Base-by-base conservation (phyloP, 2,113 vertebrate genomes). In the Sinosuthora webbiana region DNA sequence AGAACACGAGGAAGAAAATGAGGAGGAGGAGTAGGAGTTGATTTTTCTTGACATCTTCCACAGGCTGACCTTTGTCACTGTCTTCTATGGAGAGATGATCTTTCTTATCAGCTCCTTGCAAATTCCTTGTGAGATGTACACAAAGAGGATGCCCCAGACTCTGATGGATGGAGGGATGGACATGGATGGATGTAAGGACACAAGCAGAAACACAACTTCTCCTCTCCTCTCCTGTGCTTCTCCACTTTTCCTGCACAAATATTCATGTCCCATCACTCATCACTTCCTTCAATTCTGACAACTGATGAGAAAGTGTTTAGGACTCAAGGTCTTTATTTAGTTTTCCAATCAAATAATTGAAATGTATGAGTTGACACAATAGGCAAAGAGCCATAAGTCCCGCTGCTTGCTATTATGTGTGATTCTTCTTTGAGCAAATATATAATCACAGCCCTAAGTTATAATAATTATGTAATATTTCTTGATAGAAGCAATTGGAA, bases 401-500 rank as follows among this genome's bases (percentile, higher is more conserved):
- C 70, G 20, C 44, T 78, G 79, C 90, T 85, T 82, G 91, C 86
- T 89, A 83, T 95, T 95, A 76, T 91, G 59, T 64, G 82, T 71
- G 90, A 93, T 86, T 95, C 92, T 92, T 70, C 87, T 83, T 95
- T 80, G 78, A 96, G 89, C 91, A 97, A 97, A 97, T 97, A 93
- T 70, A 83, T 96, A 96, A 97, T 97, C 93, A 96, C 91, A 93
- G 59, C n/a, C 44, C 59, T 84, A 57, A 95, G 90, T 96, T 97
- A 95, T 88, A 95, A 97, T 97, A 96, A 97, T 97, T 97, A 96
- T 95, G 92, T 76, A 97, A 97, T 97, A 97, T 96, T 97, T 97
- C 88, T 95, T 95, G 93, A 96, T 95, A 93, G 93, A 45, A 95
- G 86, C 88, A 96, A 95, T 93, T 91, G 88, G 75, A 91, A 94